phyloP scores from a whole-genome alignment of 1,140 invertebrate species.

The Drosophila sproati region DNA sequence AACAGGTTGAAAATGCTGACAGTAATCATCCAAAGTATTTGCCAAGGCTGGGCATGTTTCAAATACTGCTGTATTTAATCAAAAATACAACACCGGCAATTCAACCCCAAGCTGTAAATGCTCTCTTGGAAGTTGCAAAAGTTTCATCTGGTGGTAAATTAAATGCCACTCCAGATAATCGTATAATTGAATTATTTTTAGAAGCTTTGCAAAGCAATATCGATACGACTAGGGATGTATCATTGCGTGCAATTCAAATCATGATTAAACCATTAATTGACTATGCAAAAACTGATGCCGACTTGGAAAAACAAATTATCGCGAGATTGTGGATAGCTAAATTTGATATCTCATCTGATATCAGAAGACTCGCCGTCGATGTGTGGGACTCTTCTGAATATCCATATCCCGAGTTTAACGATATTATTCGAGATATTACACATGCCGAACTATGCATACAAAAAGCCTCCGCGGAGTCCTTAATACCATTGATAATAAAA shows the following conservation, averaged over 20 bases:
- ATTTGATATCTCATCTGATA: slow-evolving; percentile 90
- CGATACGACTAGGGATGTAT: slow-evolving; percentile 91
- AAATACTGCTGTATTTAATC: slow-evolving; percentile 92
- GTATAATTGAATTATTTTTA: slow-evolving; percentile 92
- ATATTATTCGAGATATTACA: slow-evolving; percentile 91
- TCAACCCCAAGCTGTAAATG: slow-evolving; percentile 91
- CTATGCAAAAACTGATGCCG: slow-evolving; percentile 87
- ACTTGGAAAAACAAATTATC: slow-evolving; percentile 86
- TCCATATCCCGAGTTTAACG: slow-evolving; percentile 86
- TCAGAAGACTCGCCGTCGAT: slow-evolving; percentile 88
- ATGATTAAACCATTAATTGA: slow-evolving; percentile 89
- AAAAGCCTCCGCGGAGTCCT: slow-evolving; percentile 90
- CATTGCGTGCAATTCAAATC: slow-evolving; percentile 89
- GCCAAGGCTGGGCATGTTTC: slow-evolving; percentile 92
- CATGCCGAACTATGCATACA: slow-evolving; percentile 92
- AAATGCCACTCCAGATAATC: slow-evolving; percentile 87
- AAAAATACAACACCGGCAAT: slow-evolving; percentile 88
- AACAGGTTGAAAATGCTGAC: slow-evolving; percentile 86
- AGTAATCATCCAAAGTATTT: slow-evolving; percentile 90
- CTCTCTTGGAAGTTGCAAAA: slow-evolving; percentile 91
- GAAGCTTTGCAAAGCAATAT: slow-evolving; percentile 89
- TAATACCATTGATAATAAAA: slow-evolving; percentile 88
- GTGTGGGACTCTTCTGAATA: slow-evolving; percentile 89
- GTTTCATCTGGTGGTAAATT: slow-evolving; percentile 88
- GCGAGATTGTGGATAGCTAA: slow-evolving; percentile 91